These are phyloP conservation scores for Aphelinus certus DNA, from an alignment of 1,140 invertebrate species.

Conservation along the genomic window DNA sequence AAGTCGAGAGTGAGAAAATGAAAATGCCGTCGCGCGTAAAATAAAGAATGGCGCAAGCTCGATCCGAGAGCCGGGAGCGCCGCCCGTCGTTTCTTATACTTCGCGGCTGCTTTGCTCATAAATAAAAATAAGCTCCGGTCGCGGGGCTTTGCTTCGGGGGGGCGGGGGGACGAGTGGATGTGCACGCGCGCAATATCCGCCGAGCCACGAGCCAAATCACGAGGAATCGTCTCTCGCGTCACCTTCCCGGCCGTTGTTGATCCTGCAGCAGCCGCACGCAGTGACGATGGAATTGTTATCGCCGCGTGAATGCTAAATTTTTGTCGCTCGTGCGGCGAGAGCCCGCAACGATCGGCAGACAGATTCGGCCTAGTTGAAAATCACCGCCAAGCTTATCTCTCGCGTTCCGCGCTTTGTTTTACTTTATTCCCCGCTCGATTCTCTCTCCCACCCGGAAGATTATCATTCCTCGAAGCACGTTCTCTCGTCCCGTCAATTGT, in stretches of 20 bases:
- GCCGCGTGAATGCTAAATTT: slow-evolving; percentile 22
- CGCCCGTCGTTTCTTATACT: slow-evolving; percentile 56
- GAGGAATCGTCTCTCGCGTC: slow-evolving; percentile 52
- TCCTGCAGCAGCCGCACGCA: slow-evolving; percentile 23
- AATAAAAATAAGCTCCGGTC: slow-evolving; percentile 64
- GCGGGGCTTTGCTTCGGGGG: slow-evolving; percentile 51
- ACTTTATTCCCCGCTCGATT: too few relatives aligned
- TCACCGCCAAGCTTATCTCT: too few relatives aligned
- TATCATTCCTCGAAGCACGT: too few relatives aligned
- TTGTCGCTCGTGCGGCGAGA: not conserved
- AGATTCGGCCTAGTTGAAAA: too few relatives aligned
- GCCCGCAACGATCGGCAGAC: too few relatives aligned
- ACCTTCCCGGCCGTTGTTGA: slow-evolving; percentile 39
- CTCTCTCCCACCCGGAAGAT: too few relatives aligned
- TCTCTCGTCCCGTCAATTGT: too few relatives aligned
- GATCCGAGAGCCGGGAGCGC: slow-evolving; percentile 44
- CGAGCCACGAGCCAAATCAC: slow-evolving; percentile 51
- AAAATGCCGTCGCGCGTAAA: slow-evolving; percentile 56
- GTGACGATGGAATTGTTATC: slow-evolving; percentile 26
- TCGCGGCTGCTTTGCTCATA: slow-evolving; percentile 62
- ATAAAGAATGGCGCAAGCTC: slow-evolving; percentile 40
- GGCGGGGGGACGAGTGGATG: slow-evolving; percentile 13
- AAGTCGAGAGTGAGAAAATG: slow-evolving; percentile 36
- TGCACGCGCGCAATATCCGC: slow-evolving; percentile 59
- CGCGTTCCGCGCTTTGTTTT: too few relatives aligned